A percentile compares a stretch with the other conserved stretches of the same genome.
phyloP scores from a whole-genome alignment of 2,797 vertebrate genomes.

The Mormyrops boulengeri region DNA sequence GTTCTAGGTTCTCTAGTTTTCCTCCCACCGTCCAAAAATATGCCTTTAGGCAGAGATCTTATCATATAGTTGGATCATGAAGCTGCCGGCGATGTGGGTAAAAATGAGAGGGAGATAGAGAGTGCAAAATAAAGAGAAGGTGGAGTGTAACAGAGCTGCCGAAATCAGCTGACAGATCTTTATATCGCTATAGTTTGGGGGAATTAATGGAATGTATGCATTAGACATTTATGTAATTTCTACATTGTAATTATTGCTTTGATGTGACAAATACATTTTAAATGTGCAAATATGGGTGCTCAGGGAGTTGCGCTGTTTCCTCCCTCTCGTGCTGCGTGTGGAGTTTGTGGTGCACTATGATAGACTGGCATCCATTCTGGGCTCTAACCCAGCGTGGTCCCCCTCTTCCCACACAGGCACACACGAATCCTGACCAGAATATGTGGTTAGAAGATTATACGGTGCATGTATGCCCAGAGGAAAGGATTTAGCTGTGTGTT shows the following conservation, averaged over 20 bases:
- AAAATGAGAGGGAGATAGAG: neutral
- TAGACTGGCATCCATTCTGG: neutral
- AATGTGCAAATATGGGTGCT: neutral
- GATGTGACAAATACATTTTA: neutral
- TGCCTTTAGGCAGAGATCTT: neutral
- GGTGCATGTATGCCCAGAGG: too few species aligned
- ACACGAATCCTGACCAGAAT: too few species aligned
- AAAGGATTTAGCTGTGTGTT: too few species aligned
- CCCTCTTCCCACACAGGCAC: too few species aligned
- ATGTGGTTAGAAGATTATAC: too few species aligned
- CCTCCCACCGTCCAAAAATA: neutral
- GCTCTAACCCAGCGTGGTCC: too few species aligned
- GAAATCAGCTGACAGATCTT: neutral
- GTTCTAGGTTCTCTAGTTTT: neutral
- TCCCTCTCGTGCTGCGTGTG: neutral
- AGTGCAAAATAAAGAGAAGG: neutral
- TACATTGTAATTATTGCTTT: neutral
- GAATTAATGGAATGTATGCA: neutral
- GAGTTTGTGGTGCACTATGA: neutral
- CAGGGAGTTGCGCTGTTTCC: neutral
- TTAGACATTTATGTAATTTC: neutral
- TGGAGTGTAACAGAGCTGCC: neutral
- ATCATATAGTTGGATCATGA: neutral
- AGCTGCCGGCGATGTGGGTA: neutral
- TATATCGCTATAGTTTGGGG: neutral